Evolutionary conservation across 2,113 vertebrate genomes (phyloP).

Genomic region (Tetrao urogallus): DNA sequence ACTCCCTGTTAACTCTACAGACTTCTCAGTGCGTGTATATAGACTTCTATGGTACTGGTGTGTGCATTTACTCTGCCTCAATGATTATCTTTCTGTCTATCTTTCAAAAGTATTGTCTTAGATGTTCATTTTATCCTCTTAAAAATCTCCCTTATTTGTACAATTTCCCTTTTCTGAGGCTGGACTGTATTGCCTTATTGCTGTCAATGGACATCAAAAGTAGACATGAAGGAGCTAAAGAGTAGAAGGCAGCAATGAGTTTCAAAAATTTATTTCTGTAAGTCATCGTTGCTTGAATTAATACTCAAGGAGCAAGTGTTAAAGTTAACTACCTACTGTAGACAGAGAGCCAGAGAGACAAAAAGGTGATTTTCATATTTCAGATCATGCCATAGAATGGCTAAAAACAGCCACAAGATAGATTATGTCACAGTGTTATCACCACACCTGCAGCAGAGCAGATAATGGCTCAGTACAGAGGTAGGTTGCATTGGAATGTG

Average conservation of each 20-base stretch:
- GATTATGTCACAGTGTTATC: background rate
- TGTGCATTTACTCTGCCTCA: background rate
- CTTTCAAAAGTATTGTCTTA: background rate
- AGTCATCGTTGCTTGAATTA: background rate
- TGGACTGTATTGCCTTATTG: background rate
- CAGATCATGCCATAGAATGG: background rate
- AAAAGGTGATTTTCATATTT: background rate
- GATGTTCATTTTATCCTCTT: background rate
- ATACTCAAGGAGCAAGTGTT: background rate
- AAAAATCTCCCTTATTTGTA: background rate
- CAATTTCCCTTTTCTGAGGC: background rate
- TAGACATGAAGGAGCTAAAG: background rate
- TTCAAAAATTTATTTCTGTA: background rate
- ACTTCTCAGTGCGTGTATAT: accelerated
- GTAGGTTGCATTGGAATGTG: background rate
- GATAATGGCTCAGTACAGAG: background rate
- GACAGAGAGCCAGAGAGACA: background rate
- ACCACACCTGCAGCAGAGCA: background rate
- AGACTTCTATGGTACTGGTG: background rate
- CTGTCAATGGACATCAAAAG: background rate
- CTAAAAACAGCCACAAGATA: background rate
- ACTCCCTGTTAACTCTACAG: background rate
- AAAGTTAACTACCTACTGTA: background rate
- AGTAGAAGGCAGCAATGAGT: background rate
- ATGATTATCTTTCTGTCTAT: background rate